Percentiles rank a stretch among this genome's conserved stretches.
Evolutionary conservation across 1,140 invertebrate species (phyloP).

Genomic region (Brachionus paranguensis): DNA sequence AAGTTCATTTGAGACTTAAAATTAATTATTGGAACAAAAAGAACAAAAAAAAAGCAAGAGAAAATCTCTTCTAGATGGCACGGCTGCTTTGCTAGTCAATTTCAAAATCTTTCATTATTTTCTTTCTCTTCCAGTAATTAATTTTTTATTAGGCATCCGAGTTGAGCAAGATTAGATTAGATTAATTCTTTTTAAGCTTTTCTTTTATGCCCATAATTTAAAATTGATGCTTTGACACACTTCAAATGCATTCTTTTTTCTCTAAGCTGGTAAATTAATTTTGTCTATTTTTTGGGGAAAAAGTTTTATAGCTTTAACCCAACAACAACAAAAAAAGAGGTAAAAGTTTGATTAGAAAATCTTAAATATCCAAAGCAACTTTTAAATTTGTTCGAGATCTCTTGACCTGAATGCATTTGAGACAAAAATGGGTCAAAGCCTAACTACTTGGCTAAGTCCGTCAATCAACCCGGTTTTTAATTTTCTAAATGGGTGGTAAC

Average conservation of each 20-base stretch:
- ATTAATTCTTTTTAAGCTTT: not conserved
- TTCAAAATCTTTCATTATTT: not conserved
- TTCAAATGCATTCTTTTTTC: not conserved
- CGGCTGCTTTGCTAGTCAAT: not conserved
- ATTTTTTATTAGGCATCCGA: not conserved
- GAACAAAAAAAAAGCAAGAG: not conserved
- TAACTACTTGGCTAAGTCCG: not conserved
- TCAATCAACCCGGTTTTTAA: not conserved
- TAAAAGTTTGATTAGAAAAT: not conserved
- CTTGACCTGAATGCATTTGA: not conserved
- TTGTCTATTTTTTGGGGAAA: not conserved
- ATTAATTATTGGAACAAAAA: too few species aligned
- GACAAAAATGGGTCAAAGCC: not conserved
- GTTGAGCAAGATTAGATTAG: not conserved
- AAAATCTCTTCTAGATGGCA: not conserved
- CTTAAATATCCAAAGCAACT: not conserved
- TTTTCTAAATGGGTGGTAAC: not conserved
- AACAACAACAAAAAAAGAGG: not conserved
- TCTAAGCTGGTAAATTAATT: not conserved
- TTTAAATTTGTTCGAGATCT: not conserved
- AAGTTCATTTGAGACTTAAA: too few species aligned
- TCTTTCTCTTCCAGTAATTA: not conserved
- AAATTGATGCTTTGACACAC: not conserved
- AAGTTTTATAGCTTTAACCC: not conserved
- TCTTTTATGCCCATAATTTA: not conserved